phyloP scores from a whole-genome alignment of 2,888 invertebrate genomes.

The Linyphia triangularis region DNA sequence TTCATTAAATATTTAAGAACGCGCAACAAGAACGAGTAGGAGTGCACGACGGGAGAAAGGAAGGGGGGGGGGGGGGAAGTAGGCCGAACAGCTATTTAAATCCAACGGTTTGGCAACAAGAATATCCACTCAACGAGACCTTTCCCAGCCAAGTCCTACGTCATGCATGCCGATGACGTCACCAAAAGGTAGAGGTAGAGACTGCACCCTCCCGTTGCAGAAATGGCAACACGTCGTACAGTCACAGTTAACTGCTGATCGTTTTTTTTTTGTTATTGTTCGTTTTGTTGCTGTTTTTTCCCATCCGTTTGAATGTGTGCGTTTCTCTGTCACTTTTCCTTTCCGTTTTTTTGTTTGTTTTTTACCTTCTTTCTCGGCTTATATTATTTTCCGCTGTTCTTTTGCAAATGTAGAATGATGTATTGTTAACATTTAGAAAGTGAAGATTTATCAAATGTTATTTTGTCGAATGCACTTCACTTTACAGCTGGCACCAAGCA shows the following conservation, averaged over 20 bases:
- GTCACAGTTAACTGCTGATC: not conserved
- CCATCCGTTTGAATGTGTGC: not conserved
- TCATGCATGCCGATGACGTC: slow-evolving; percentile 59
- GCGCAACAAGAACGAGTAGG: not conserved
- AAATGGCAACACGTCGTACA: slow-evolving; percentile 60
- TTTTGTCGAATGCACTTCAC: no score
- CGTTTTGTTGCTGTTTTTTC: slow-evolving; percentile 1
- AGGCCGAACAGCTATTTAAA: slow-evolving; percentile 49
- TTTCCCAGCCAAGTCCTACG: slow-evolving; percentile 45
- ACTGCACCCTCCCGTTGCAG: slow-evolving; percentile 57
- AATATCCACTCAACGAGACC: slow-evolving; percentile 48
- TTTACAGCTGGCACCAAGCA: no score
- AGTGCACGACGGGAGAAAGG: not conserved
- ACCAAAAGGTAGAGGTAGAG: slow-evolving; percentile 24
- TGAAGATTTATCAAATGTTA: no score
- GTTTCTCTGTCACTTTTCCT: not conserved
- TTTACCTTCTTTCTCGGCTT: not conserved
- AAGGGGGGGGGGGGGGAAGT: not conserved
- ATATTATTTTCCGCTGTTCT: not conserved
- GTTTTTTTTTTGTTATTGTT: slow-evolving; percentile 4
- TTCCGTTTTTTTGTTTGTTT: not conserved
- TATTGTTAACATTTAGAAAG: no score
- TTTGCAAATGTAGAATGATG: no score
- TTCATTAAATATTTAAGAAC: not conserved
- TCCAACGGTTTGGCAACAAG: slow-evolving; percentile 63